phyloP scores from a whole-genome alignment of 2,888 invertebrate genomes.

The Brachyptera putata region DNA sequence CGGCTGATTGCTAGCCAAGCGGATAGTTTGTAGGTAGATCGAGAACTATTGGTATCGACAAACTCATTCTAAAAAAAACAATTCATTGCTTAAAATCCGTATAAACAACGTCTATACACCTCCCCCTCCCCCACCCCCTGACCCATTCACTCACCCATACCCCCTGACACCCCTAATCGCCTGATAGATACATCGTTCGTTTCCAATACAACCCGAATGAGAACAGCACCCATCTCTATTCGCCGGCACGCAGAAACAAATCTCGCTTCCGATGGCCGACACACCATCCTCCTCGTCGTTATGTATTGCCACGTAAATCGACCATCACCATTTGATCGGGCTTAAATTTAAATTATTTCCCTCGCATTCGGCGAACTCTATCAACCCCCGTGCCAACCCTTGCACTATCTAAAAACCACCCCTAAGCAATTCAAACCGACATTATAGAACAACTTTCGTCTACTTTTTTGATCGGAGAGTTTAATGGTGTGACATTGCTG shows the following conservation, averaged over 20 bases:
- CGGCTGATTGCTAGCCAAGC: too few relatives aligned
- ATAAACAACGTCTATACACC: too few relatives aligned
- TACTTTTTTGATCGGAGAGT: not conserved
- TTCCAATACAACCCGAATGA: not conserved
- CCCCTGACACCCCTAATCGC: too few relatives aligned
- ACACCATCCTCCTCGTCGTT: too few relatives aligned
- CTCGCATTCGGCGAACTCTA: conserved; percentile 22
- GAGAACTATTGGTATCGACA: too few relatives aligned
- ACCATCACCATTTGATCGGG: conserved; percentile 22
- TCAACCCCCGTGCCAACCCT: conserved; percentile 18
- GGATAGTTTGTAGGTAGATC: too few relatives aligned
- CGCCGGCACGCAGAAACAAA: not conserved
- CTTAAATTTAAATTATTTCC: conserved; percentile 28
- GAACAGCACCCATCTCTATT: not conserved
- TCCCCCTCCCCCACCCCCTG: too few relatives aligned
- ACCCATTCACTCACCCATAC: too few relatives aligned
- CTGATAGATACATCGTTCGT: too few relatives aligned
- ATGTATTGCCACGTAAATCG: conserved; percentile 12
- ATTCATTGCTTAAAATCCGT: too few relatives aligned
- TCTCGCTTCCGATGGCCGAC: not conserved
- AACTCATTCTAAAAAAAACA: too few relatives aligned
- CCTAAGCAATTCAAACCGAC: conserved; percentile 11
- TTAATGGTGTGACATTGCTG: conserved; percentile 1
- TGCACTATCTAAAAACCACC: conserved; percentile 4
- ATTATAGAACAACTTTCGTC: too few relatives aligned